phyloP scores from a whole-genome alignment of 2,797 vertebrate species.

The Peromyscus nudipes region DNA sequence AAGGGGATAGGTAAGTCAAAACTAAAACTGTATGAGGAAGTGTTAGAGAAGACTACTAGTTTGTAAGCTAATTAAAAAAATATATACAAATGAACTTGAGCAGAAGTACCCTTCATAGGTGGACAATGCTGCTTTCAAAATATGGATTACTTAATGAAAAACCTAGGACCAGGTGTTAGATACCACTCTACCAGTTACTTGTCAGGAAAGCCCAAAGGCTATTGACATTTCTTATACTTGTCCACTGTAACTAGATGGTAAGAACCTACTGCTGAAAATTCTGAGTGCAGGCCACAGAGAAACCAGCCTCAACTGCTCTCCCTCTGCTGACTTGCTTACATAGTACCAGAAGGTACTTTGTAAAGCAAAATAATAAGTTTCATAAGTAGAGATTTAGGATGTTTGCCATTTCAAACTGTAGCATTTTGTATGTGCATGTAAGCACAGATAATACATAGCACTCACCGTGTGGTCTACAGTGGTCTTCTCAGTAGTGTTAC shows the following conservation, averaged over 20 bases:
- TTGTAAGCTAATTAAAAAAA: not conserved
- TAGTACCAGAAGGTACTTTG: not conserved
- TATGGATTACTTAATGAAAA: not conserved
- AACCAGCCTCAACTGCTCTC: not conserved
- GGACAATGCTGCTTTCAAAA: not conserved
- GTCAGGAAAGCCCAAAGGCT: not conserved
- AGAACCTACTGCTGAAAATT: not conserved
- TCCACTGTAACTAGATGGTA: not conserved
- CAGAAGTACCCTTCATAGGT: not conserved
- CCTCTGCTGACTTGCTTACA: not conserved
- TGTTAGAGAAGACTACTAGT: not conserved
- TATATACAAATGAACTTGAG: too few relatives aligned
- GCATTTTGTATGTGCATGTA: not conserved
- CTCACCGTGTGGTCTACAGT: not conserved
- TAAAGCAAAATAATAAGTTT: not conserved
- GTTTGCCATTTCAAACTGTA: not conserved
- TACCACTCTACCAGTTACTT: not conserved
- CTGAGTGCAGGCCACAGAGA: not conserved
- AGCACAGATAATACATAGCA: not conserved
- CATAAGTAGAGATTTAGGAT: not conserved
- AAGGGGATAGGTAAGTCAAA: too few relatives aligned
- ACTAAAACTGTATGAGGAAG: not conserved
- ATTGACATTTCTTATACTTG: not conserved
- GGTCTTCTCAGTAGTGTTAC: not conserved
- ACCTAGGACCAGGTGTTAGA: not conserved